These are phyloP conservation scores for Hypanus sabinus DNA, from an alignment of 2,113 vertebrate species.

Conservation along the genomic window DNA sequence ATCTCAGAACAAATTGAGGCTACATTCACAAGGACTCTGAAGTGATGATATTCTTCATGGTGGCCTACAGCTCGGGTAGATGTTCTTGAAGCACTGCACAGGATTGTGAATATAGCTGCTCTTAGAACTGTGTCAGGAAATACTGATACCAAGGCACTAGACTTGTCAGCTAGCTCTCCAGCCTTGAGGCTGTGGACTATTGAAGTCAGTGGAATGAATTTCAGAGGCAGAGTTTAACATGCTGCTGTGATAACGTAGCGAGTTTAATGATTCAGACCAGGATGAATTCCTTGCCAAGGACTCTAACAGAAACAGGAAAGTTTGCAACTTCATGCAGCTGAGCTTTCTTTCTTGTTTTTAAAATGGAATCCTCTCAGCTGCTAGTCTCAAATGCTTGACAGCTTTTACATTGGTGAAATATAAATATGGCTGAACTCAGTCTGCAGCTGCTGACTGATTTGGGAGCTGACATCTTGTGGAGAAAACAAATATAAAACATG, in stretches of 20 bases:
- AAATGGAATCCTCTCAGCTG: not conserved
- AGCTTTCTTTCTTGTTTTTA: not conserved
- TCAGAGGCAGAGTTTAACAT: no score
- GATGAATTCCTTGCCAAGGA: not conserved
- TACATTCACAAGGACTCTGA: not conserved
- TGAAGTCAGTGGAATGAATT: no score
- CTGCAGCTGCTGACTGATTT: not conserved
- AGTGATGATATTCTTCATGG: not conserved
- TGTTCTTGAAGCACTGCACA: not conserved
- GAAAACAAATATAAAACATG: not conserved
- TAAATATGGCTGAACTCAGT: not conserved
- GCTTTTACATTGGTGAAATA: not conserved
- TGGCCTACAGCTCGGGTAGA: not conserved
- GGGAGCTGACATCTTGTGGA: not conserved
- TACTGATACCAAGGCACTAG: not conserved
- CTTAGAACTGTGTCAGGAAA: not conserved
- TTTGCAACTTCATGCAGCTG: not conserved
- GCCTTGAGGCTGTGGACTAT: not conserved
- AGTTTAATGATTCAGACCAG: no score
- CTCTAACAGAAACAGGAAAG: not conserved
- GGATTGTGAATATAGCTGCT: not conserved
- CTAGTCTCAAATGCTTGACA: not conserved
- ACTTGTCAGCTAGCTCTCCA: not conserved
- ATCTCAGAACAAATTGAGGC: not conserved
- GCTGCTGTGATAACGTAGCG: no score